Evolutionary conservation across 2,797 vertebrate species (phyloP).

Genomic region (Sebastolobus alascanus): DNA sequence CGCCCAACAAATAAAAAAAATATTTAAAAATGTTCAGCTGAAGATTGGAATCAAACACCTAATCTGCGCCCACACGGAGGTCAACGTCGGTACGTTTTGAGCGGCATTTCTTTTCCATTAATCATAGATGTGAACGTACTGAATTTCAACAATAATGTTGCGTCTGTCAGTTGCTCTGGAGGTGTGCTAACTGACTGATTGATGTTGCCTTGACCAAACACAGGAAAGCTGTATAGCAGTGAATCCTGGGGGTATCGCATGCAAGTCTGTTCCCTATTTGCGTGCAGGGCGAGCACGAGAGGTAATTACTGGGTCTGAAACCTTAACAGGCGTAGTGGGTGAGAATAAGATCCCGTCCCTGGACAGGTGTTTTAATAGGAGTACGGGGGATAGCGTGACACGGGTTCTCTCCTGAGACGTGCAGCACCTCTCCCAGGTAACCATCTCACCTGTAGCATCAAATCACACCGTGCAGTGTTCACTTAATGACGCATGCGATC

Average conservation of each 20-base stretch:
- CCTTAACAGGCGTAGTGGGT: conserved; percentile 61
- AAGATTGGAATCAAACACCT: conserved; percentile 21
- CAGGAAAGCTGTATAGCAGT: conserved; percentile 19
- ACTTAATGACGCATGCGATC: conserved; percentile 67
- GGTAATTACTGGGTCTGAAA: conserved; percentile 75
- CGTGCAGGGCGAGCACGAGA: conserved; percentile 42
- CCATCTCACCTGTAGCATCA: conserved; percentile 65
- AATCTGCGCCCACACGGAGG: background rate
- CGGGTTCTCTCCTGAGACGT: conserved; percentile 62
- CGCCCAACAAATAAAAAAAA: conserved; percentile 11
- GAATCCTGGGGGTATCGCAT: conserved; percentile 64
- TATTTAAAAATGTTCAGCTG: conserved; percentile 10
- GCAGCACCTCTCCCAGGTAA: conserved; percentile 71
- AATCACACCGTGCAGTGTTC: conserved; percentile 40
- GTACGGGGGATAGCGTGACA: conserved; percentile 83
- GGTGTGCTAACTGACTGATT: conserved; percentile 41
- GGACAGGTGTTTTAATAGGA: conserved; percentile 79
- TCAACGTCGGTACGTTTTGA: background rate
- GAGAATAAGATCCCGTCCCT: conserved; percentile 69
- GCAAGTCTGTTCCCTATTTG: conserved; percentile 52
- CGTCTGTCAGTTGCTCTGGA: conserved; percentile 18
- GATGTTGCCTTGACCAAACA: conserved; percentile 45
- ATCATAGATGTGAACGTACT: background rate
- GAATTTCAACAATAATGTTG: background rate
- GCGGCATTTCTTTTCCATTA: conserved; percentile 1